Conservation (phyloP, 2,797 vertebrate genomes). For the Ctenopoma multispine region DNA sequence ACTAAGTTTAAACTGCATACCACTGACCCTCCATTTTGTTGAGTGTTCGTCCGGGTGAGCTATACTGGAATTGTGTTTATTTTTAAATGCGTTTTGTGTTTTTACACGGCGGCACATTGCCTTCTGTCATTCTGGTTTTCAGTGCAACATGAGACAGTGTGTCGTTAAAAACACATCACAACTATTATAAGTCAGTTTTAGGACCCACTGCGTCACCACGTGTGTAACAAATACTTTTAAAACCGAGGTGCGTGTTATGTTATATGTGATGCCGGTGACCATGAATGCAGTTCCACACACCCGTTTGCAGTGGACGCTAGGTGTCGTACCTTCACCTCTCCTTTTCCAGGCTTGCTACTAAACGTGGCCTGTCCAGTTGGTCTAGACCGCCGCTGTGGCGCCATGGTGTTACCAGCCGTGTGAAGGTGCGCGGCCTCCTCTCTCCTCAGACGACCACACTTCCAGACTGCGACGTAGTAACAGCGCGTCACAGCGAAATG, state of each 20-base stretch:
- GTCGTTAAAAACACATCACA: background rate
- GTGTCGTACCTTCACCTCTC: conserved; percentile 61
- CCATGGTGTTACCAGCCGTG: conserved; percentile 14
- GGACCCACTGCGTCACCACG: background rate
- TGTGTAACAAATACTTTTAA: background rate
- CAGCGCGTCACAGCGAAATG: background rate
- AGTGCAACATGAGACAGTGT: background rate
- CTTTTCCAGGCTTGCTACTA: background rate
- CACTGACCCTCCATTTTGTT: background rate
- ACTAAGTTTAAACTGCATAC: background rate
- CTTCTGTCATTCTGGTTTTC: background rate
- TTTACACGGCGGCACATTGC: no score
- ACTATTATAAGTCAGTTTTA: background rate
- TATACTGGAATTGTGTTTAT: background rate
- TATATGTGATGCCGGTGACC: background rate
- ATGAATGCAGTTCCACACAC: background rate
- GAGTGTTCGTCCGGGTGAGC: no score
- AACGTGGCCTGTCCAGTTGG: background rate
- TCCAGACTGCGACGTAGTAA: conserved; percentile 13
- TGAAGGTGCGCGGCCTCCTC: background rate
- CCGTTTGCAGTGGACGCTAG: conserved; percentile 48
- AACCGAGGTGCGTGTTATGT: background rate
- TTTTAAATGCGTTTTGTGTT: conserved; percentile 9
- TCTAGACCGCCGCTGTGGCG: conserved; percentile 4
- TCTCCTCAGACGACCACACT: conserved; percentile 7